Evolutionary conservation across 2,113 vertebrate genomes (phyloP).

Genomic region (Pomatorhinus ruficollis): DNA sequence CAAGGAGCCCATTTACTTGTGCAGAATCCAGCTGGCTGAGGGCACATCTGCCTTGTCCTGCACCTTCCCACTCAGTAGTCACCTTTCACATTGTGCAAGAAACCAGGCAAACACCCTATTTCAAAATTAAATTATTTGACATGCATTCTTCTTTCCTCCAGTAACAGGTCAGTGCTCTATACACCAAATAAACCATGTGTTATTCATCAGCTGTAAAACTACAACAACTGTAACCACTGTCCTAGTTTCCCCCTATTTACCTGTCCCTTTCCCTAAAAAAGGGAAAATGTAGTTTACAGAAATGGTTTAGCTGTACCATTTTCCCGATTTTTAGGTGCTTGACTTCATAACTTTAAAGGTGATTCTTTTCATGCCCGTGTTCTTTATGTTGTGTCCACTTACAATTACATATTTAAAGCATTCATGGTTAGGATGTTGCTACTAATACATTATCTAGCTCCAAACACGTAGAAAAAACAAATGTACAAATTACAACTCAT

Average conservation of each 20-base stretch:
- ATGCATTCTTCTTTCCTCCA: not conserved
- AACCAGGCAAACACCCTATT: not conserved
- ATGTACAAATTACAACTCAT: not conserved
- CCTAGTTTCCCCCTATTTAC: not conserved
- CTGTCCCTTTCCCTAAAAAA: not conserved
- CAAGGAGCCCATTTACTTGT: not conserved
- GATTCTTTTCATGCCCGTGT: rapidly evolving
- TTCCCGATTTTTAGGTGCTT: not conserved
- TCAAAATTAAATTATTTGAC: not conserved
- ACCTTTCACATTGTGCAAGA: not conserved
- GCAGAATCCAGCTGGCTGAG: not conserved
- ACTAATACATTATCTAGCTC: not conserved
- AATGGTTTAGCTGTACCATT: not conserved
- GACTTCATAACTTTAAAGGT: not conserved
- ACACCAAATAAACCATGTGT: not conserved
- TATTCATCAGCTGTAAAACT: not conserved
- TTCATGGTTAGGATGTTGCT: not conserved
- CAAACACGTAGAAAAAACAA: not conserved
- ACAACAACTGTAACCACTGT: not conserved
- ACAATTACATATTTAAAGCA: not conserved
- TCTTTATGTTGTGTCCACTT: not conserved
- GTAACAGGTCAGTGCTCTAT: not conserved
- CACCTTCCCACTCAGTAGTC: not conserved
- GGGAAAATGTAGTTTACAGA: not conserved
- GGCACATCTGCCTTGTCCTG: not conserved